Percentiles rank a stretch among this genome's conserved stretches.
These are phyloP conservation scores for Lithophane semibrunnea DNA, from an alignment of 2,888 invertebrate species.

Conservation along the genomic window DNA sequence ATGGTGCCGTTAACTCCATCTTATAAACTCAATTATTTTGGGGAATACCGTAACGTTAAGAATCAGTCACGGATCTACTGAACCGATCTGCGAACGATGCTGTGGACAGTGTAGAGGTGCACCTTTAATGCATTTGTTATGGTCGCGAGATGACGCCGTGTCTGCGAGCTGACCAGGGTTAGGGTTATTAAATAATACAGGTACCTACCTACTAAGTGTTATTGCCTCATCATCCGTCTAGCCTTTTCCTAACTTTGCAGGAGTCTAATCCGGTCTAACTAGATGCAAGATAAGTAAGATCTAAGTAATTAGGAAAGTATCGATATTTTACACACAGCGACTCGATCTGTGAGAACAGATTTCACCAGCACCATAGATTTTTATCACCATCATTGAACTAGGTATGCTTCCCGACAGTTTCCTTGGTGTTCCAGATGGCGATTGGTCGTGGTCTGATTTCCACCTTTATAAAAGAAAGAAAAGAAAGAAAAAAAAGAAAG, in stretches of 20 bases:
- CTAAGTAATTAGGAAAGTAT: background rate
- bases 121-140: background rate
- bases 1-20: background rate
- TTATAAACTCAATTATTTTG: constrained; percentile 7
- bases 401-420: background rate
- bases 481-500: no score
- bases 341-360: no score
- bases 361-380: no score
- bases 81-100: constrained; percentile 9
- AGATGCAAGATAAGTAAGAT: background rate
- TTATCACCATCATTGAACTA: background rate
- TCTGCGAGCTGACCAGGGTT: background rate
- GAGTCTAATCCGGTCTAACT: background rate
- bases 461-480: no score
- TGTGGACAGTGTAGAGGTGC: background rate
- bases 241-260: no score
- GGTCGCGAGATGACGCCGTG: constrained; percentile 1
- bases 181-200: background rate
- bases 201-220: background rate
- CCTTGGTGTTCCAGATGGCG: background rate
- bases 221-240: no score
- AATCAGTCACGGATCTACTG: constrained; percentile 28
- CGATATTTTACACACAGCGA: background rate
- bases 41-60: constrained; percentile 36
- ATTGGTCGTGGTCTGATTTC: background rate